Conservation (phyloP, 2,797 vertebrate genomes). For the Dendrocincla fuliginosa region DNA sequence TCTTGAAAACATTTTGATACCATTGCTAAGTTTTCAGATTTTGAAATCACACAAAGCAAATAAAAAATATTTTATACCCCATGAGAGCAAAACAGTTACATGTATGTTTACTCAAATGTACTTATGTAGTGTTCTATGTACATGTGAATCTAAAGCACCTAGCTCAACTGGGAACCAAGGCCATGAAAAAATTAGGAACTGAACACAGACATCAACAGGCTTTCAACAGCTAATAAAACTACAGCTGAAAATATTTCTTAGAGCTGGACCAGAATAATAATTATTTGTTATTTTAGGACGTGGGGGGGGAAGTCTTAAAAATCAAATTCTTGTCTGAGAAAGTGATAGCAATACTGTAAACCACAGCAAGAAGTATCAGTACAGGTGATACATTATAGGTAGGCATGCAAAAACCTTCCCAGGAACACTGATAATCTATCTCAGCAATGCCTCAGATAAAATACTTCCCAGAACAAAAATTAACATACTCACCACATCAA, state of each 20-base stretch:
- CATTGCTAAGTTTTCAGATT: neutral
- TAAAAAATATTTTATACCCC: neutral
- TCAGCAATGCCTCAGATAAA: neutral
- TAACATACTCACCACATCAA: neutral
- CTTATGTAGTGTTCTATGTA: neutral
- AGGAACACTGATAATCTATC: neutral
- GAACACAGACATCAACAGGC: neutral
- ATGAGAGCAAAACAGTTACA: neutral
- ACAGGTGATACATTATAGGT: neutral
- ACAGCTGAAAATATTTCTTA: neutral
- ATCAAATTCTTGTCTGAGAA: neutral
- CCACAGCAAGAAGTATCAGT: neutral
- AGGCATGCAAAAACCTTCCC: neutral
- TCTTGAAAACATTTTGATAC: neutral
- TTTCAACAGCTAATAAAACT: neutral
- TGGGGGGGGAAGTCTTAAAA: neutral
- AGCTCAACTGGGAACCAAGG: neutral
- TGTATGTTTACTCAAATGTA: neutral
- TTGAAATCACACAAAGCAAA: neutral
- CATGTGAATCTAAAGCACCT: neutral
- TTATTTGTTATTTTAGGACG: neutral
- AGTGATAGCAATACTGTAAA: neutral
- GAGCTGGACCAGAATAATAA: neutral
- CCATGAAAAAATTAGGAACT: neutral
- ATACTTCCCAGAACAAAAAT: neutral